Evolutionary conservation across 1,140 invertebrate species (phyloP).

Genomic region (Brachionus asplanchnoidis): DNA sequence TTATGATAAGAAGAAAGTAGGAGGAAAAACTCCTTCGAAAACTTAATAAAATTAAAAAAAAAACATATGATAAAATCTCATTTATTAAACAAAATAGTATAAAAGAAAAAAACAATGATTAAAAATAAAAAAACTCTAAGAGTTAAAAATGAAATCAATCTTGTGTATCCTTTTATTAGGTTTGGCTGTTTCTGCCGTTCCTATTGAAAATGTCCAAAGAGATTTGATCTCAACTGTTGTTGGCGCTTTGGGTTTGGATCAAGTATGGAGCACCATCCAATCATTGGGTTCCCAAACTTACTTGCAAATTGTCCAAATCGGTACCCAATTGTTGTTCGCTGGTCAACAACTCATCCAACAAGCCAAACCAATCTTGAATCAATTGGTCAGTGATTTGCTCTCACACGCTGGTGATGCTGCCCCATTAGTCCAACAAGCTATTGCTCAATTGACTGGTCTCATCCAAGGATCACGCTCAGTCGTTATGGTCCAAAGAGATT

Average conservation of each 20-base stretch:
- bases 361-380: conserved; percentile 23
- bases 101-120: not conserved
- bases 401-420: conserved; percentile 7
- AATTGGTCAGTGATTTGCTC: conserved; percentile 12
- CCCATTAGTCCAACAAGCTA: not conserved
- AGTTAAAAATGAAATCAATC: not conserved
- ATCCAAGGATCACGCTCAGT: not conserved
- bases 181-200: not conserved
- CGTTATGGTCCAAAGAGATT: no score
- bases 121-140: not conserved
- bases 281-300: not conserved
- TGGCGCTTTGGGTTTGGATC: not conserved
- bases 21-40: not conserved
- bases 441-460: not conserved
- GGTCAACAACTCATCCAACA: conserved; percentile 12
- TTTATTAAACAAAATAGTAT: not conserved
- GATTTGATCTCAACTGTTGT: not conserved
- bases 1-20: not conserved
- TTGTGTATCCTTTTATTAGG: not conserved
- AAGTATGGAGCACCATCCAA: not conserved
- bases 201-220: not conserved
- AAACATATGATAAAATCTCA: not conserved
- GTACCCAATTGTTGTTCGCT: conserved; percentile 34
- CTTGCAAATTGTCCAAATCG: conserved; percentile 4
- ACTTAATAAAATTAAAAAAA: not conserved